Percentiles rank a stretch among this genome's conserved stretches.
These are phyloP conservation scores for Drosophila kikkawai DNA, from an alignment of 1,140 invertebrate genomes.

Conservation along the genomic window DNA sequence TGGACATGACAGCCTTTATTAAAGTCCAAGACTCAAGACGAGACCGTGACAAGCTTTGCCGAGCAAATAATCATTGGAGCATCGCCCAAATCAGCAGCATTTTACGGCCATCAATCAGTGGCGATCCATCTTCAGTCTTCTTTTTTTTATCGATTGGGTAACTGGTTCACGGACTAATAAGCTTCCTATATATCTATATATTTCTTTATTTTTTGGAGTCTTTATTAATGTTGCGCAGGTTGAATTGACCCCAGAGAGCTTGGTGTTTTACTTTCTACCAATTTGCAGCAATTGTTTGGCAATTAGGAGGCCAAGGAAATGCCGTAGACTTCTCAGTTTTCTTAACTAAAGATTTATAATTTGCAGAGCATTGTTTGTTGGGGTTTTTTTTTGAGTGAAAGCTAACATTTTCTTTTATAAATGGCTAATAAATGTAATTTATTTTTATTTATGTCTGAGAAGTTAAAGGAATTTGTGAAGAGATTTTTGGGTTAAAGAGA, in stretches of 20 bases:
- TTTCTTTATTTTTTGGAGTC: conserved; percentile 28
- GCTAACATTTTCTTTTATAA: conserved; percentile 36
- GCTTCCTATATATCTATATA: conserved; percentile 3
- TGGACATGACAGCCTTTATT: conserved; percentile 43
- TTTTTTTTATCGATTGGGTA: conserved; percentile 45
- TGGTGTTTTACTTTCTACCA: conserved; percentile 77
- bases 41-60: conserved; percentile 65
- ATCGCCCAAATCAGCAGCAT: conserved; percentile 30
- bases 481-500: not conserved
- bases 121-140: conserved; percentile 1
- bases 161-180: conserved; percentile 70
- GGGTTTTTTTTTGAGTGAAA: conserved; percentile 52
- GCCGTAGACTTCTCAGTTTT: conserved; percentile 43
- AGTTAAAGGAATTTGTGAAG: not conserved
- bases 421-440: not conserved
- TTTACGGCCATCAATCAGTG: conserved; percentile 50
- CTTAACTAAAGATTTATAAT: conserved; percentile 81
- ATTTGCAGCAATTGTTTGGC: conserved; percentile 73
- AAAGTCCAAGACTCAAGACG: conserved; percentile 43
- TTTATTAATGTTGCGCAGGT: conserved; percentile 63
- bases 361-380: conserved; percentile 49
- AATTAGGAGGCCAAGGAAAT: conserved; percentile 47
- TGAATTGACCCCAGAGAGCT: conserved; percentile 21
- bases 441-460: conserved; percentile 16
- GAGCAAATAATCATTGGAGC: conserved; percentile 30